A percentile compares a stretch with the other conserved stretches of the same genome.
Evolutionary conservation across 2,888 invertebrate species (phyloP).

Genomic region (Mamestra brassicae): DNA sequence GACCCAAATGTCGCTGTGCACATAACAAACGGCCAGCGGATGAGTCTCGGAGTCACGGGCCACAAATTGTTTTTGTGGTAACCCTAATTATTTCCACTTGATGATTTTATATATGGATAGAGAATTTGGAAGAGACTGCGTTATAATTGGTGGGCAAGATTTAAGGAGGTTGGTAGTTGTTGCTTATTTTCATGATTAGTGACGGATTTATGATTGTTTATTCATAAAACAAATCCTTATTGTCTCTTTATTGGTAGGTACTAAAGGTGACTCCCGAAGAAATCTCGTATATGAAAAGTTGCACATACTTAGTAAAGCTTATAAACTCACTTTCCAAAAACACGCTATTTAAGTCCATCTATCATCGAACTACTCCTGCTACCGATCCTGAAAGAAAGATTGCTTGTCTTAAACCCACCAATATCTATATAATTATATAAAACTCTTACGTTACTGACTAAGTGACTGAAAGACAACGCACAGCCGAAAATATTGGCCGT

Average conservation of each 20-base stretch:
- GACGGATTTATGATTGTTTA: neutral
- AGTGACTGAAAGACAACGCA: no score
- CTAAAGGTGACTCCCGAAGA: no score
- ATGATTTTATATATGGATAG: constrained; percentile 76
- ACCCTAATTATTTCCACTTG: constrained; percentile 88
- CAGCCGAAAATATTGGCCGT: no score
- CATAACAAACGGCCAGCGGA: constrained; percentile 58
- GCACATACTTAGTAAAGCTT: no score
- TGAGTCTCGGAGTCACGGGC: constrained; percentile 80
- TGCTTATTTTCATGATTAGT: neutral
- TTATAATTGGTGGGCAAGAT: neutral
- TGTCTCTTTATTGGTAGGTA: no score
- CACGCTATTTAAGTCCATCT: neutral
- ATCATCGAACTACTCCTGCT: neutral
- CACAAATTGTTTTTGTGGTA: constrained; percentile 89
- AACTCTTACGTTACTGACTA: no score
- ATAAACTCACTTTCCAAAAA: neutral
- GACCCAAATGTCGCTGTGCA: constrained; percentile 37
- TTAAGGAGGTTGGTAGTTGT: neutral
- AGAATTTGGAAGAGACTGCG: constrained; percentile 68
- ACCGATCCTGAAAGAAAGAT: neutral
- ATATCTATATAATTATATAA: no score
- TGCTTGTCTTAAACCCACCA: neutral
- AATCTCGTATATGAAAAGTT: no score
- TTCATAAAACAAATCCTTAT: no score